Base-by-base conservation (phyloP, 30 jellyfish, hydroid and myxozoan species). In the Chrysaora quinquecirrha region DNA sequence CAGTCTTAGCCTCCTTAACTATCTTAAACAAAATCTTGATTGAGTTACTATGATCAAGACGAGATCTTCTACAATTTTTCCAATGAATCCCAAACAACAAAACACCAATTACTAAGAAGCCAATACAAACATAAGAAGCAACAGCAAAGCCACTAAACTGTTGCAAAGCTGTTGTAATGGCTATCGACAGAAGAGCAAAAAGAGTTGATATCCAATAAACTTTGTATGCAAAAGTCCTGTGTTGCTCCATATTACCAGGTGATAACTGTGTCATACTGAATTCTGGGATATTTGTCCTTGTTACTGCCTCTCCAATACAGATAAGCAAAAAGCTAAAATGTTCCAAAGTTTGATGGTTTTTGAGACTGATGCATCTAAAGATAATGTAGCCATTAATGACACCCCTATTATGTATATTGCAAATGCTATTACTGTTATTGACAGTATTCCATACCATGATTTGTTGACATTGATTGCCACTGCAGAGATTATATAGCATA, bases 241-340 rank as follows among this genome's bases (percentile, higher is more conserved):
- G 78, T 48, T 65, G 70, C 34, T 71, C 88, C 49, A 75, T 56
- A 1, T 46, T 48, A 9, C 20, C 47, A 24, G 43, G 54, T 9
- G 89, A 28, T 29, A 60, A 43, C 28, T 73, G 94, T 11, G 30
- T 65, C 47, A 65, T 64, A 0, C 95, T 75, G 43, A 90, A 63
- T 27, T 78, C 94, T 18, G 89, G 89, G 25, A 90, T 22, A 2
- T 49, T 49, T 48, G 96, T 84, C 66, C 84, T 66, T 35, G 95
- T 75, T 30, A 78, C 64, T 20, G 97, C 91, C 69, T 90, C 97
- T 20, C 96, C 97, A 24, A 78, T 14, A 54, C 95, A 78, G 0
- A 90, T 69, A 20, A 90, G 69, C 12, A 46, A 68, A 1, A 90
- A 58, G 94, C 94, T 30, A 84, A 60, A 34, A 83, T 52, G 31